These are phyloP conservation scores for Cheilinus undulatus DNA, from an alignment of 2,113 vertebrate species.

Conservation along the genomic window DNA sequence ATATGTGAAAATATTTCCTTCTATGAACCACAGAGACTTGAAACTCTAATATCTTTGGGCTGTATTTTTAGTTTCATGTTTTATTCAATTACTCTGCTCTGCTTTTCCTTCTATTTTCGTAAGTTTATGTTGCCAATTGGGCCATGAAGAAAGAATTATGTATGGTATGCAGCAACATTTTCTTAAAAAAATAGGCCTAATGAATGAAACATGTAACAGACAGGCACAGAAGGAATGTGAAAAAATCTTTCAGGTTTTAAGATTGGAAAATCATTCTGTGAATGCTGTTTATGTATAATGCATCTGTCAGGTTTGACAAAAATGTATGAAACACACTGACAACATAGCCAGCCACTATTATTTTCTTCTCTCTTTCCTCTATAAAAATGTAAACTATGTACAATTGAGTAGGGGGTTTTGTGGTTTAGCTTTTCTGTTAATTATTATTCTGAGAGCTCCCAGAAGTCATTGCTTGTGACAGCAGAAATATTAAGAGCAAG, in stretches of 20 bases:
- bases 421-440: slow-evolving; percentile 14
- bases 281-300: not conserved
- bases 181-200: not conserved
- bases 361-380: not conserved
- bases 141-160: not conserved
- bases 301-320: not conserved
- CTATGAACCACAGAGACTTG: too few species aligned
- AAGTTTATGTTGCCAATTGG: not conserved
- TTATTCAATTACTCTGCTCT: too few species aligned
- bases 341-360: not conserved
- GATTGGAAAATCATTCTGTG: not conserved
- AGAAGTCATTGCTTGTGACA: slow-evolving; percentile 54
- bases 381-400: not conserved
- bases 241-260: not conserved
- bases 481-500: slow-evolving; percentile 59
- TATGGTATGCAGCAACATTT: not conserved
- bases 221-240: not conserved
- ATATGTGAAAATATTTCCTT: too few species aligned
- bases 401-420: slow-evolving; percentile 13
- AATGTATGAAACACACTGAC: not conserved
- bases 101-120: not conserved
- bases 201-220: not conserved
- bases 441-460: slow-evolving; percentile 24
- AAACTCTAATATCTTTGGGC: too few species aligned
- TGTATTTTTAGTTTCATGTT: too few species aligned